Percentiles rank a stretch among this genome's conserved stretches.
Conservation (phyloP, 2,113 vertebrate genomes). For the Ctenomys sociabilis region DNA sequence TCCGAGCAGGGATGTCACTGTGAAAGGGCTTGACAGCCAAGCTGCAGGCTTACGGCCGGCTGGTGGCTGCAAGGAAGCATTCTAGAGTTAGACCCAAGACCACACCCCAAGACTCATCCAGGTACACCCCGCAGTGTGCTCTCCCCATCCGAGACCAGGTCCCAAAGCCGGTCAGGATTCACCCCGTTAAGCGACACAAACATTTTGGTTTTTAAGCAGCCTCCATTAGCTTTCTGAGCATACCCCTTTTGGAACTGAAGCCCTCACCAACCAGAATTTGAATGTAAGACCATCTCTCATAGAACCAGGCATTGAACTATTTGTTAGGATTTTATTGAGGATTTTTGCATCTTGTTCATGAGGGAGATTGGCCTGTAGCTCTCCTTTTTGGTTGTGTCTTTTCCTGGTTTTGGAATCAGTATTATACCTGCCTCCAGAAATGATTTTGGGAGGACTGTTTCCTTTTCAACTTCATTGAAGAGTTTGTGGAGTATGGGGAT, state of each 20-base stretch:
- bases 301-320: no score
- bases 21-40: not conserved
- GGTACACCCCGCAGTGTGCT: not conserved
- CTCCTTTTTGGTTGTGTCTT: no score
- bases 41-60: not conserved
- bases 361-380: no score
- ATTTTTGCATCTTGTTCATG: no score
- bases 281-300: slow-evolving; percentile 36
- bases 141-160: not conserved
- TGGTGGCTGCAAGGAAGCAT: not conserved
- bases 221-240: not conserved
- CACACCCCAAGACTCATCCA: not conserved
- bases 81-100: not conserved
- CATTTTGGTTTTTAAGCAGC: not conserved
- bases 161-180: not conserved
- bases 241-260: slow-evolving; percentile 18
- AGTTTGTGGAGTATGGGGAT: no score
- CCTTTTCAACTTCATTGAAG: no score
- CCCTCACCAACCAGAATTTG: slow-evolving; percentile 18
- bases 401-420: no score
- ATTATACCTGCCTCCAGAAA: no score
- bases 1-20: not conserved
- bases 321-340: no score
- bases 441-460: no score
- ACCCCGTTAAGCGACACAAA: not conserved